Percentiles rank a stretch among this genome's conserved stretches.
Evolutionary conservation across 2,797 vertebrate genomes (phyloP).

Genomic region (Notamacropus eugenii): DNA sequence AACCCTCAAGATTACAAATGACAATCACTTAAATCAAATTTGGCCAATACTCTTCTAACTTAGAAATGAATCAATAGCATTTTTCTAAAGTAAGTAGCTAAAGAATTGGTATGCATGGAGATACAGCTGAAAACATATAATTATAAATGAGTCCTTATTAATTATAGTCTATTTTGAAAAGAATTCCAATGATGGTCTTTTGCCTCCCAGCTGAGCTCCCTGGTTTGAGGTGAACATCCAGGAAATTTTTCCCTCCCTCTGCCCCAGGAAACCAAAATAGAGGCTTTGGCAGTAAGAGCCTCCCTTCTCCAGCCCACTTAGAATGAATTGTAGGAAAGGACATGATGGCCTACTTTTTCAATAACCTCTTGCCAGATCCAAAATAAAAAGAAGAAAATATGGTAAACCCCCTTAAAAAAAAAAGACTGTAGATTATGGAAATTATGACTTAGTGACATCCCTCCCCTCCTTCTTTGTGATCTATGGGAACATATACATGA

Average conservation of each 20-base stretch:
- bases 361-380: constrained; percentile 83
- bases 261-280: constrained; percentile 77
- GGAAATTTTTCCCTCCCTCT: constrained; percentile 76
- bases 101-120: constrained; percentile 38
- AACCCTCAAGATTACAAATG: constrained; percentile 49
- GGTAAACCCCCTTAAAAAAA: constrained; percentile 49
- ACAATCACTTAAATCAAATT: constrained; percentile 51
- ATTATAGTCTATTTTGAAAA: constrained; percentile 49
- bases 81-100: constrained; percentile 53
- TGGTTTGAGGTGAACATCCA: constrained; percentile 72
- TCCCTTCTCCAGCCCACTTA: constrained; percentile 75
- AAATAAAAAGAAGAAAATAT: constrained; percentile 74
- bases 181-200: constrained; percentile 75
- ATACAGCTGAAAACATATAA: constrained; percentile 20
- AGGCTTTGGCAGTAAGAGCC: constrained; percentile 74
- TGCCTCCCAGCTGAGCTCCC: constrained; percentile 66
- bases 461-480: constrained; percentile 80
- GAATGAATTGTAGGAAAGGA: constrained; percentile 81
- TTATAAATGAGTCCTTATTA: constrained; percentile 60
- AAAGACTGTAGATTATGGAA: constrained; percentile 82
- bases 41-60: constrained; percentile 62
- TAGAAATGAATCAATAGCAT: constrained; percentile 51
- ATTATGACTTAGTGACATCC: constrained; percentile 81
- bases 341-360: constrained; percentile 85
- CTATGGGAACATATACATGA: constrained; percentile 80